Base-by-base conservation (phyloP, 2,888 invertebrate genomes). In the Ophion costatus region DNA sequence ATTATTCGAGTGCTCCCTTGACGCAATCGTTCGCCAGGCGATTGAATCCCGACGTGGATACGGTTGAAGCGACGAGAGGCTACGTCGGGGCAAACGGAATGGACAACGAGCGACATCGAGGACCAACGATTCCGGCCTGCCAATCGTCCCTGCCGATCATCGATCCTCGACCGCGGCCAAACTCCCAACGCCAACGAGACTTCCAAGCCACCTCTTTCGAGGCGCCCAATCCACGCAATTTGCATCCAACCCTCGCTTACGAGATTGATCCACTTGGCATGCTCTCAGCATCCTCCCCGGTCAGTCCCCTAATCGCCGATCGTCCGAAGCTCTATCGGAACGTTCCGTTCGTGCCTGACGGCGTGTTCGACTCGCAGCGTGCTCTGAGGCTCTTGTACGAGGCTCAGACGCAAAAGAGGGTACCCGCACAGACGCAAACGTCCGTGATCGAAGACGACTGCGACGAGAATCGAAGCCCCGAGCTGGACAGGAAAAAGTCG, bases 161-260 rank as follows among this genome's bases (percentile, higher is more conserved):
- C 22, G 85, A 85, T 64, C 29, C 76, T 20, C 67, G 85, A 67
- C 67, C 73, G 14, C 57, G 82, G 71, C 61, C 76, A 7, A 80
- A 9, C 22, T 57, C 82, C 33, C 71, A 56, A 11, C 82, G 80
- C 2, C 90, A 89, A 9, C 90, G 89, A 9, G 91, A 92, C 45
- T 91, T 91, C 70, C 92, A 93, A 75, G 91, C 92, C n/a, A 94
- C 93, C 0, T 93, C 93, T 0, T 94, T 93, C 86, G 93, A 94
- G 78, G 90, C 88, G 17, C 93, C 93, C 0, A 92, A 91, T 88
- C 93, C 93, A 0, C 90, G 89, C n/a, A 92, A 91, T 1, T 78
- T 93, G 10, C 86, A 91, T 20, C 89, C 91, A 3, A 87, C 90
- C 0, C 67, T 91, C 14, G 85, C 90, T 0, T 92, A 89, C 79